Conservation (phyloP, 2,113 vertebrate species). For the Lophotis ruficrista region DNA sequence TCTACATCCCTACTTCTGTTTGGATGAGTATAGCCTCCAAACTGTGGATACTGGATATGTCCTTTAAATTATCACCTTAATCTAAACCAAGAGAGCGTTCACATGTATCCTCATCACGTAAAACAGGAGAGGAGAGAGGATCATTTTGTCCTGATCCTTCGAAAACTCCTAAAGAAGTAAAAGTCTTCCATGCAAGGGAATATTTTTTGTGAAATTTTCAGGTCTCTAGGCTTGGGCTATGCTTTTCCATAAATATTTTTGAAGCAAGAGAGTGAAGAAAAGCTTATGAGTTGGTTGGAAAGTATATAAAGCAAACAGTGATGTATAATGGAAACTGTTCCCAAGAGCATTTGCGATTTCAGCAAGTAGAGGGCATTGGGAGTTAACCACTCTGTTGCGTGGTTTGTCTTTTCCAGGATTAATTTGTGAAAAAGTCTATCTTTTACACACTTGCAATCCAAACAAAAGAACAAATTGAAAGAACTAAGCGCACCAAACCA, state of each 20-base stretch:
- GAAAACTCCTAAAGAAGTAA: background rate
- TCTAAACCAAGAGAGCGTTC: background rate
- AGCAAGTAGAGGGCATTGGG: background rate
- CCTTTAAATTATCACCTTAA: background rate
- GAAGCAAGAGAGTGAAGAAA: background rate
- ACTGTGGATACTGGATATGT: background rate
- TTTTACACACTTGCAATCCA: background rate
- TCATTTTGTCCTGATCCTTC: background rate
- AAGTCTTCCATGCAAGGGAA: background rate
- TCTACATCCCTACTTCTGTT: background rate
- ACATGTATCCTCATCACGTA: background rate
- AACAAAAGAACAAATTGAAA: conserved; percentile 48
- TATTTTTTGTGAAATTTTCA: background rate
- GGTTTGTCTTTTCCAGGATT: background rate
- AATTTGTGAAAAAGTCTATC: conserved; percentile 38
- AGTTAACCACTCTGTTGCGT: conserved; percentile 7
- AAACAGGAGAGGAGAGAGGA: background rate
- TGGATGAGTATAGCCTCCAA: background rate
- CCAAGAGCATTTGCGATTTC: background rate
- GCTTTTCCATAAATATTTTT: background rate
- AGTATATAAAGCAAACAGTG: background rate
- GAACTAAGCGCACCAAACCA: conserved; percentile 8
- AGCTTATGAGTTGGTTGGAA: background rate
- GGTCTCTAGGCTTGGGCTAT: background rate
- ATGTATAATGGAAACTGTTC: background rate